phyloP scores from a whole-genome alignment of 2,113 vertebrate species.

The Caracal caracal region DNA sequence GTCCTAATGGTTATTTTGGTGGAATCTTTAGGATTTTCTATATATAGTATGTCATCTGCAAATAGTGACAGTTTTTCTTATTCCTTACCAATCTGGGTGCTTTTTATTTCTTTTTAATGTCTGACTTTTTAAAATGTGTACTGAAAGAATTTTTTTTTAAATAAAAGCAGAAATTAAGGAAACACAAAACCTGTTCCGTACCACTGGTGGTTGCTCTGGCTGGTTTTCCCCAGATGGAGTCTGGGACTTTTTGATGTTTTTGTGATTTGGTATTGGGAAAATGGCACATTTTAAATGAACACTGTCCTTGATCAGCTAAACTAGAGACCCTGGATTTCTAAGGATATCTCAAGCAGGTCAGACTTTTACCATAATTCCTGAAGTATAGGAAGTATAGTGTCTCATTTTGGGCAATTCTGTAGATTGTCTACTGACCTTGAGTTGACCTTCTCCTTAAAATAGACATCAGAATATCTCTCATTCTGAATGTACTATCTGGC shows the following conservation, averaged over 20 bases:
- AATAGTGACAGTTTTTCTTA: not conserved
- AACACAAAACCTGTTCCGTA: not conserved
- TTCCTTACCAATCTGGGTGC: not conserved
- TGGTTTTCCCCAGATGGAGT: slow-evolving; percentile 57
- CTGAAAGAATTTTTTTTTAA: not conserved
- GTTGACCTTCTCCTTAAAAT: slow-evolving; percentile 82
- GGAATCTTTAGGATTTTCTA: not conserved
- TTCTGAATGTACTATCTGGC: slow-evolving; percentile 77
- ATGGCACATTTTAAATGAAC: slow-evolving; percentile 70
- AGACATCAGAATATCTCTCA: slow-evolving; percentile 82
- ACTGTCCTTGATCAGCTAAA: slow-evolving; percentile 71
- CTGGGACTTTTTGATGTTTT: not conserved
- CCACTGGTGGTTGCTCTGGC: slow-evolving; percentile 20
- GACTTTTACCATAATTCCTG: slow-evolving; percentile 79
- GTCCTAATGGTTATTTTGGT: not conserved
- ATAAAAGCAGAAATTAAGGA: not conserved
- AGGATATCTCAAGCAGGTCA: slow-evolving; percentile 78
- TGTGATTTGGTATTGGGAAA: slow-evolving; percentile 14
- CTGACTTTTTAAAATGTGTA: not conserved
- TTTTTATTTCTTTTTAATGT: not conserved
- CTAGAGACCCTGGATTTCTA: slow-evolving; percentile 61
- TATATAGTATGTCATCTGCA: not conserved
- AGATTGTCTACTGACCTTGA: slow-evolving; percentile 86
- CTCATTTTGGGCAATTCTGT: slow-evolving; percentile 77
- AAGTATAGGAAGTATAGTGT: slow-evolving; percentile 78